Evolutionary conservation across 2,113 vertebrate species (phyloP).

Genomic region (Opisthocomus hoazin): DNA sequence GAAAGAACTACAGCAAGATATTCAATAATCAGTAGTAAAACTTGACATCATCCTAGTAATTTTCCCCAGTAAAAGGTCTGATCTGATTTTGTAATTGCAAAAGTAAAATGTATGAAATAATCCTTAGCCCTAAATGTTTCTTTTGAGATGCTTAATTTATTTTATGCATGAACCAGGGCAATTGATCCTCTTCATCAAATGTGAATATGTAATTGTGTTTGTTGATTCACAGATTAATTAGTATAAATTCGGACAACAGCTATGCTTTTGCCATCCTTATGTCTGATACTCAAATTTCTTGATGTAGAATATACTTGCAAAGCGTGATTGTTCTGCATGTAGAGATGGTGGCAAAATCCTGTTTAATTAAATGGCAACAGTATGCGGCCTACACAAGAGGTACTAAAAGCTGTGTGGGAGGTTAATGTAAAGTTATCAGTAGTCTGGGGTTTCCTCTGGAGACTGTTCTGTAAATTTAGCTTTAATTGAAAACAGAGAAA

Average conservation of each 20-base stretch:
- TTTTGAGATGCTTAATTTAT: neutral
- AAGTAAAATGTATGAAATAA: neutral
- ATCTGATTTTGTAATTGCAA: neutral
- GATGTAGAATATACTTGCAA: neutral
- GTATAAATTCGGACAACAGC: neutral
- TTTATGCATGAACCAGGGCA: slow-evolving; percentile 7
- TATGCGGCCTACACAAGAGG: neutral
- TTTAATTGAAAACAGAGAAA: slow-evolving; percentile 52
- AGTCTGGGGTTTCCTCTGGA: slow-evolving; percentile 39
- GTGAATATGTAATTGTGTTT: neutral
- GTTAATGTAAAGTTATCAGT: slow-evolving; percentile 19
- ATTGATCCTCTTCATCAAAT: neutral
- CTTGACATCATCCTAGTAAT: neutral
- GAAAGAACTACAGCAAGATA: neutral
- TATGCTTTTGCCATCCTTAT: neutral
- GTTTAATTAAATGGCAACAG: neutral
- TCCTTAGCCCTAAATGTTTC: neutral
- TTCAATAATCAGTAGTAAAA: neutral
- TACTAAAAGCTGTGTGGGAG: slow-evolving; percentile 43
- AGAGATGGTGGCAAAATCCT: neutral
- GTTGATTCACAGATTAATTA: neutral
- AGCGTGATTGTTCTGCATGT: neutral
- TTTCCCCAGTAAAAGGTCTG: neutral
- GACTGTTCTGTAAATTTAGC: slow-evolving; percentile 1
- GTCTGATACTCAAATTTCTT: neutral